phyloP scores from a whole-genome alignment of 2,797 vertebrate genomes.

The Aphelocoma californica region DNA sequence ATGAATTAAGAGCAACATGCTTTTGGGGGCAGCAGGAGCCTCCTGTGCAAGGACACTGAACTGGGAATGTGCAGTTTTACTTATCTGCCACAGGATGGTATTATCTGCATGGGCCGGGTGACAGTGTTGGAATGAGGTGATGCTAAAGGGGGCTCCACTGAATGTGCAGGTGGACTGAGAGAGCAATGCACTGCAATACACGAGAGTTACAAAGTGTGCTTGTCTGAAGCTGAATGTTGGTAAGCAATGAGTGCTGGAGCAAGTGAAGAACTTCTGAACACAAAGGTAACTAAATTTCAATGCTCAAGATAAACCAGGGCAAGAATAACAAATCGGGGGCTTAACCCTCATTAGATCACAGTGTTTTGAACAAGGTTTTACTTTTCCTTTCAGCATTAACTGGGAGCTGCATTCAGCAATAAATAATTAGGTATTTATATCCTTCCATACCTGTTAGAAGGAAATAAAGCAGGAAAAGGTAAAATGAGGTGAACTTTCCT shows the following conservation, averaged over 20 bases:
- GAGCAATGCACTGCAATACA: slow-evolving; percentile 40
- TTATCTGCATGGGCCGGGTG: slow-evolving; percentile 35
- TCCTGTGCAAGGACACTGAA: not conserved
- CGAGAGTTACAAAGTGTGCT: not conserved
- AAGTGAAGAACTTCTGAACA: not conserved
- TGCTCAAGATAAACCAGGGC: not conserved
- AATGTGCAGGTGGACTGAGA: slow-evolving; percentile 13
- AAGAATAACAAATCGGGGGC: slow-evolving; percentile 12
- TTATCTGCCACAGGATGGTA: slow-evolving; percentile 63
- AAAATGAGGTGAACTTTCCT: not conserved
- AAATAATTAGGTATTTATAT: not conserved
- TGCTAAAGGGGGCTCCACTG: slow-evolving; percentile 22
- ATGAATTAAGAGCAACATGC: slow-evolving; percentile 45
- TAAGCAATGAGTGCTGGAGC: not conserved
- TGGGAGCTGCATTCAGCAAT: not conserved
- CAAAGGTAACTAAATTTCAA: not conserved
- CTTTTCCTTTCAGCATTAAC: not conserved
- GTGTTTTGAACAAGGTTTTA: not conserved
- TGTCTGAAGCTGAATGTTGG: not conserved
- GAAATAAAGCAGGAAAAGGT: slow-evolving; percentile 3
- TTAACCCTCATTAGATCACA: not conserved
- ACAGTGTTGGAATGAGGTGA: slow-evolving; percentile 13
- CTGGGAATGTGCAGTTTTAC: slow-evolving; percentile 18
- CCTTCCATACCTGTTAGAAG: not conserved
- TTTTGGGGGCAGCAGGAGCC: not conserved